A percentile compares a stretch with the other conserved stretches of the same genome.
Conservation (phyloP, 1,140 invertebrate genomes). For the Mya arenaria region DNA sequence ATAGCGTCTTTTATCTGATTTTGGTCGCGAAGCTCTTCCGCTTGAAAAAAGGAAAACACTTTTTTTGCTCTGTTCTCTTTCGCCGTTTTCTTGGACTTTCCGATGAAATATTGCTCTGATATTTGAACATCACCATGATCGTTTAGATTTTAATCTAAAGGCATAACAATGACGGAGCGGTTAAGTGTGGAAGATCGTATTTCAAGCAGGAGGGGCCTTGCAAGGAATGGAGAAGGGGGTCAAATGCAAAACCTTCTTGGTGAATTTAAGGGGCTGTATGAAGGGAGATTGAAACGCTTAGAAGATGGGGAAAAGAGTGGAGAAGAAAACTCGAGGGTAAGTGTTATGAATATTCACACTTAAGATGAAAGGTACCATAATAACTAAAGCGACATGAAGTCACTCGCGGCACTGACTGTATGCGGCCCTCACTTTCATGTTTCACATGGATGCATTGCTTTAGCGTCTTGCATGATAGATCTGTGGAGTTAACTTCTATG, state of each 20-base stretch:
- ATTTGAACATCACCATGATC: constrained; percentile 6
- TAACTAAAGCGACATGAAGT: no score
- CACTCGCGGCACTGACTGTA: no score
- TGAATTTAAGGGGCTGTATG: constrained; percentile 77
- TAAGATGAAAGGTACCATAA: no score
- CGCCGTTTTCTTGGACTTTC: background rate
- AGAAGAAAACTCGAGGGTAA: constrained; percentile 75
- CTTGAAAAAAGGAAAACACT: constrained; percentile 31
- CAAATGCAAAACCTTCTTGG: constrained; percentile 76
- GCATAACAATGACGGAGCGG: constrained; percentile 36
- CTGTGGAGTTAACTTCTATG: no score
- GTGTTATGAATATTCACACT: no score
- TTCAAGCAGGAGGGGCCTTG: background rate
- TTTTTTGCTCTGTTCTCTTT: background rate
- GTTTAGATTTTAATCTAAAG: no score
- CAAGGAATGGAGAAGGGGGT: constrained; percentile 54
- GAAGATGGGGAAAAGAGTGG: constrained; percentile 74
- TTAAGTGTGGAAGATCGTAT: constrained; percentile 19
- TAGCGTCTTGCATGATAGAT: no score
- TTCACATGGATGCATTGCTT: no score
- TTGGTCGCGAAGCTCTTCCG: constrained; percentile 50
- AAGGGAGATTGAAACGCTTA: constrained; percentile 72
- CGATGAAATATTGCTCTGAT: background rate
- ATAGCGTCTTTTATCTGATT: constrained; percentile 12
- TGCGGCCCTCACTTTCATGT: no score